phyloP scores from a whole-genome alignment of 2,113 vertebrate species.

The Myiozetetes cayanensis region DNA sequence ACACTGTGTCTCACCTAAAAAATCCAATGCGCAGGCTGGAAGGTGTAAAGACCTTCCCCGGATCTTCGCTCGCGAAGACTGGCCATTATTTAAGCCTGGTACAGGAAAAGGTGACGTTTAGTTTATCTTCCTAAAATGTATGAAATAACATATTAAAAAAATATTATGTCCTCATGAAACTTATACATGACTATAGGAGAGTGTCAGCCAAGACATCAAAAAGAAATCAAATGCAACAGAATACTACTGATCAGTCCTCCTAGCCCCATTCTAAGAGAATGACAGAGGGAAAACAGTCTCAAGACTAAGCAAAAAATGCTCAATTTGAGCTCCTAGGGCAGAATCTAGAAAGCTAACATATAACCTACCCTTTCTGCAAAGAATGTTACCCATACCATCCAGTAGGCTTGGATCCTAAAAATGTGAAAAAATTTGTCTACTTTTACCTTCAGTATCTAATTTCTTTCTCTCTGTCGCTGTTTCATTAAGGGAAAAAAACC shows the following conservation, averaged over 20 bases:
- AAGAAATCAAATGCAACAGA: neutral
- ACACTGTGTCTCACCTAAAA: too few species aligned
- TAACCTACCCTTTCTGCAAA: neutral
- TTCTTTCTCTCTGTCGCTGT: neutral
- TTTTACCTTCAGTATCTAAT: neutral
- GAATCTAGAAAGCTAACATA: neutral
- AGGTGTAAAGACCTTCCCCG: too few species aligned
- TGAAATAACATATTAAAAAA: neutral
- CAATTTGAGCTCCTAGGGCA: neutral
- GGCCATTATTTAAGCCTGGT: too few species aligned
- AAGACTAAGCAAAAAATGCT: neutral
- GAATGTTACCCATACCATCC: neutral
- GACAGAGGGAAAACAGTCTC: neutral
- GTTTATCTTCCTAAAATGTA: neutral
- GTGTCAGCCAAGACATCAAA: neutral
- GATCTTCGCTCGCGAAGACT: too few species aligned
- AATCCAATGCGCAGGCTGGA: too few species aligned
- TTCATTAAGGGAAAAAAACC: neutral
- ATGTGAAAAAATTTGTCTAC: neutral
- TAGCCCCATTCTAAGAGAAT: neutral
- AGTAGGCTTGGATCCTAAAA: neutral
- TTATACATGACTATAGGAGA: neutral
- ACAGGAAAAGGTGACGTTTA: neutral
- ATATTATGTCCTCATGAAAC: neutral
- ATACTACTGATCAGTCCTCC: neutral